A percentile compares a stretch with the other conserved stretches of the same genome.
These are phyloP conservation scores for Drosophila equinoxialis DNA, from an alignment of 1,140 invertebrate species.

Conservation along the genomic window DNA sequence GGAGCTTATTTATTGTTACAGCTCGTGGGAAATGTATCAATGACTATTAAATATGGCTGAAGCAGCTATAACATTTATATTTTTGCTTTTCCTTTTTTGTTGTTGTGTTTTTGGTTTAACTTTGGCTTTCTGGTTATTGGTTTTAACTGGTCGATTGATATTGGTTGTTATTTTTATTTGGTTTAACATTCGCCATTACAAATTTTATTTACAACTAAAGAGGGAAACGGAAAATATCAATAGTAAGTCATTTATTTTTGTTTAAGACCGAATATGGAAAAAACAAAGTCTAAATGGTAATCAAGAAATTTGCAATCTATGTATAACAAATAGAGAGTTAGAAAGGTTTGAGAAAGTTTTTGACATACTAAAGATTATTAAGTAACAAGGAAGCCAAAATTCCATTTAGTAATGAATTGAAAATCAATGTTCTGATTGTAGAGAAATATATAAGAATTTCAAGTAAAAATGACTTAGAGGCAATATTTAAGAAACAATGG, in stretches of 20 bases:
- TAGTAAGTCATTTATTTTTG: too few species aligned
- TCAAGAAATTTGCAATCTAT: too few species aligned
- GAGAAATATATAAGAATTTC: too few species aligned
- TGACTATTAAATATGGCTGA: conserved; percentile 14
- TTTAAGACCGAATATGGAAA: neutral
- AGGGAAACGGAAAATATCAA: neutral
- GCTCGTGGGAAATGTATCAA: conserved; percentile 46
- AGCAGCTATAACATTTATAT: conserved; percentile 10
- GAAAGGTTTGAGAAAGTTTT: too few species aligned
- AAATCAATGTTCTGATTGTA: too few species aligned
- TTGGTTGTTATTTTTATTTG: conserved; percentile 11
- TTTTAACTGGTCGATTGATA: conserved; percentile 6
- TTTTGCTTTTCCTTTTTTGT: neutral
- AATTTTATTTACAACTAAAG: neutral
- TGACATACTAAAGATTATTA: too few species aligned
- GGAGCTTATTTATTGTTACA: conserved; percentile 47
- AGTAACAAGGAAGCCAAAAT: too few species aligned
- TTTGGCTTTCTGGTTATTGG: conserved; percentile 1
- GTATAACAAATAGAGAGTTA: too few species aligned
- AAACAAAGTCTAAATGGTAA: neutral
- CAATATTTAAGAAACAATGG: too few species aligned
- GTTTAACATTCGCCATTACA: neutral
- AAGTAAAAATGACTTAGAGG: too few species aligned
- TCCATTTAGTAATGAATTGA: too few species aligned
- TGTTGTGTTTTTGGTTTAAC: neutral